A percentile compares a stretch with the other conserved stretches of the same genome.
Evolutionary conservation across 2,797 vertebrate species (phyloP).

Genomic region (Gymnoscopelus microlampas): DNA sequence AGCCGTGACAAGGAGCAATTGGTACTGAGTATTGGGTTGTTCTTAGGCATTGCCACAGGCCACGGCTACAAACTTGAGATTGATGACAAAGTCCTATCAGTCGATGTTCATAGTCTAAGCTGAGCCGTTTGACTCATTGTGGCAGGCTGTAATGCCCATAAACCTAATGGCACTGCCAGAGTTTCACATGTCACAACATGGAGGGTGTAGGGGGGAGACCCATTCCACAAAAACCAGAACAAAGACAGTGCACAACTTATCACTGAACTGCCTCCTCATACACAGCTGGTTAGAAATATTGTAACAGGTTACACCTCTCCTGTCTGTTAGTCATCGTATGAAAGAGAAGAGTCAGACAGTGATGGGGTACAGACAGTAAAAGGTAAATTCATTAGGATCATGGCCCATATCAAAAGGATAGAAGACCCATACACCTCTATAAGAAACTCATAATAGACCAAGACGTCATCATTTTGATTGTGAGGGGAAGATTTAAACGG

Average conservation of each 20-base stretch:
- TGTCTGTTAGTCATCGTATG: constrained; percentile 23
- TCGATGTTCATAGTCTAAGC: constrained; percentile 44
- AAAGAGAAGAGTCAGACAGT: constrained; percentile 1
- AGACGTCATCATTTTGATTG: constrained; percentile 8
- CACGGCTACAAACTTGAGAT: constrained; percentile 35
- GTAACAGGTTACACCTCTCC: constrained; percentile 7
- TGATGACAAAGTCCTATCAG: constrained; percentile 68
- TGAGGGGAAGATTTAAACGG: background rate
- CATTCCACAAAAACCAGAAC: constrained; percentile 27
- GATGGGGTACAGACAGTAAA: constrained; percentile 7
- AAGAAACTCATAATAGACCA: constrained; percentile 11
- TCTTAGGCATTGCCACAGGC: constrained; percentile 27
- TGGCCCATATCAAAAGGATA: background rate
- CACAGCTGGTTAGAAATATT: constrained; percentile 14
- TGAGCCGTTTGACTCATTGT: constrained; percentile 41
- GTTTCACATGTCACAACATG: constrained; percentile 40
- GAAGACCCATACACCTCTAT: constrained; percentile 21
- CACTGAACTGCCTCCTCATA: constrained; percentile 16
- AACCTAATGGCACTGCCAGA: constrained; percentile 43
- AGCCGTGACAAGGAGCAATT: background rate
- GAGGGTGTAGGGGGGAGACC: background rate
- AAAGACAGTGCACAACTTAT: background rate
- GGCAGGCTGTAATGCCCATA: constrained; percentile 64
- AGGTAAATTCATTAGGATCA: constrained; percentile 2
- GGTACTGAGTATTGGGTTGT: constrained; percentile 19